A percentile compares a stretch with the other conserved stretches of the same genome.
Conservation (phyloP, 2,797 vertebrate species). For the Myotis pilosus region DNA sequence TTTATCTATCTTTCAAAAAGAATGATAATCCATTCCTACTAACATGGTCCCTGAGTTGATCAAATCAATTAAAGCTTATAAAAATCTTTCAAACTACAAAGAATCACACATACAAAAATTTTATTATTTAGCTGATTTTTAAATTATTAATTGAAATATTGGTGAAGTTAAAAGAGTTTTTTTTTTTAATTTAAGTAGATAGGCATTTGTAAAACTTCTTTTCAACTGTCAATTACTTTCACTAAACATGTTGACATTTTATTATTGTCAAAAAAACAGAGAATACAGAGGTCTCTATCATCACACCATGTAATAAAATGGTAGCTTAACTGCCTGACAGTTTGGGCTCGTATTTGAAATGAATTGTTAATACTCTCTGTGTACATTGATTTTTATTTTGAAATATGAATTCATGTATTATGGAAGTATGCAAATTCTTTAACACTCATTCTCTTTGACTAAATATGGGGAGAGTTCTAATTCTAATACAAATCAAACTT, state of each 20-base stretch:
- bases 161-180: not conserved
- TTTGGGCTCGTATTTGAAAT: constrained; percentile 50
- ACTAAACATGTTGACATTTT: constrained; percentile 33
- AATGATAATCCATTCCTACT: not conserved
- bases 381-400: constrained; percentile 66
- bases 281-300: not conserved
- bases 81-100: not conserved
- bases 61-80: not conserved
- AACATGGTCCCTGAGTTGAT: not conserved
- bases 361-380: constrained; percentile 62
- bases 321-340: constrained; percentile 62
- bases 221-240: constrained; percentile 38
- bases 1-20: not conserved
- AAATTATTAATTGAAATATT: not conserved
- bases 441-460: constrained; percentile 45
- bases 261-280: constrained; percentile 39
- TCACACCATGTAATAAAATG: constrained; percentile 29
- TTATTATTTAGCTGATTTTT: not conserved
- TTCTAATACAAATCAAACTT: constrained; percentile 66
- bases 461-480: constrained; percentile 61
- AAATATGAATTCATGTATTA: constrained; percentile 66
- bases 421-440: constrained; percentile 47
- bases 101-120: not conserved
- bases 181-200: not conserved
- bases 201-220: not conserved